phyloP scores from a whole-genome alignment of 2,888 invertebrate species.

The Trissolcus japonicus region DNA sequence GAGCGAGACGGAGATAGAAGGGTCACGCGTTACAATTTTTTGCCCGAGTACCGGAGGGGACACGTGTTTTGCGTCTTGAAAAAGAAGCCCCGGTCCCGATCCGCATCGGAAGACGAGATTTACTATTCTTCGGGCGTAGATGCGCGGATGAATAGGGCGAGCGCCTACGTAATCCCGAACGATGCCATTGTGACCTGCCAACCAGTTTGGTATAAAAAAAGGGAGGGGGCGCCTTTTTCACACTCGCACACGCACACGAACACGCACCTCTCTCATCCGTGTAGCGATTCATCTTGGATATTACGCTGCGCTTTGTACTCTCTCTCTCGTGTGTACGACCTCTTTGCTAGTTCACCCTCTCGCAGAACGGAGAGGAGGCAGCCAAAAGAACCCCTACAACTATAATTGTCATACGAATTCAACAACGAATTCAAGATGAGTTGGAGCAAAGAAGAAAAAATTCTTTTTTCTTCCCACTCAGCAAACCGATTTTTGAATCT shows the following conservation, averaged over 20 bases:
- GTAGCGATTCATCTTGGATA: slow-evolving; percentile 49
- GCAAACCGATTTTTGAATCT: not conserved
- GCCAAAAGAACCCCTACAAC: too few relatives aligned
- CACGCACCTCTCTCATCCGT: slow-evolving; percentile 24
- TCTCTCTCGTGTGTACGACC: slow-evolving; percentile 26
- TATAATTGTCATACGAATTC: too few relatives aligned
- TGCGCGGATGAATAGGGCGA: slow-evolving; percentile 65
- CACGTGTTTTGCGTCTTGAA: slow-evolving; percentile 49
- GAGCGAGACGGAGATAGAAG: slow-evolving; percentile 1
- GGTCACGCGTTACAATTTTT: slow-evolving; percentile 51
- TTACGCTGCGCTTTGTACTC: slow-evolving; percentile 12
- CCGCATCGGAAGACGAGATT: slow-evolving; percentile 33
- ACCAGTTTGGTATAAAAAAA: slow-evolving; percentile 60
- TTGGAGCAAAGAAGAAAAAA: not conserved
- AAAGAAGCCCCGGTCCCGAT: not conserved
- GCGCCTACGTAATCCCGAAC: slow-evolving; percentile 71
- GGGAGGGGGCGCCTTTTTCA: slow-evolving; percentile 61
- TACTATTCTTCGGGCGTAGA: slow-evolving; percentile 30
- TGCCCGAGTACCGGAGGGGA: slow-evolving; percentile 30
- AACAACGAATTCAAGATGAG: not conserved
- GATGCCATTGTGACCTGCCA: slow-evolving; percentile 63
- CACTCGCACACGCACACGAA: slow-evolving; percentile 58
- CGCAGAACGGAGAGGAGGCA: not conserved
- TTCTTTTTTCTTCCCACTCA: not conserved
- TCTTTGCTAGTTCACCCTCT: slow-evolving; percentile 45